A percentile compares a stretch with the other conserved stretches of the same genome.
phyloP scores from a whole-genome alignment of 2,888 invertebrate genomes.

The Ichneumoninae sp. region DNA sequence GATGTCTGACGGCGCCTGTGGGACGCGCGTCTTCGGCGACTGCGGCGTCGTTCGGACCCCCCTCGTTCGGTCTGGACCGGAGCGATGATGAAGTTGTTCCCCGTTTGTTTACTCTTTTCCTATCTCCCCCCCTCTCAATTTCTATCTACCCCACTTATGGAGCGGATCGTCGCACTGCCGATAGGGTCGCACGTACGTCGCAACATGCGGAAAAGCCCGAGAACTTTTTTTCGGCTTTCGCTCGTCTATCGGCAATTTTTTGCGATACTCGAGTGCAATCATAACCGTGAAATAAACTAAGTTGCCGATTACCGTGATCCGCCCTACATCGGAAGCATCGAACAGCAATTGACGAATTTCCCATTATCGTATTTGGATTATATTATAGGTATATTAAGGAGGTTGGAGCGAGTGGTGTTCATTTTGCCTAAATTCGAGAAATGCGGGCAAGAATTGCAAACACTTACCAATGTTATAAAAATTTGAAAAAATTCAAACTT shows the following conservation, averaged over 20 bases:
- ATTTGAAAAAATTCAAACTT: too few relatives aligned
- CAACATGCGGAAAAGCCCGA: neutral
- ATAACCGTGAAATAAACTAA: too few relatives aligned
- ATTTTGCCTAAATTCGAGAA: too few relatives aligned
- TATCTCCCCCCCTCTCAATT: slow-evolving; percentile 27
- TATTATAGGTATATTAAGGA: too few relatives aligned
- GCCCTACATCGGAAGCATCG: too few relatives aligned
- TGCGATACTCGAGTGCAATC: neutral
- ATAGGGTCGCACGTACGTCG: neutral
- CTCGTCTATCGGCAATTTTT: neutral
- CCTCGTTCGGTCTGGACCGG: slow-evolving; percentile 38
- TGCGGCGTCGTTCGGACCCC: slow-evolving; percentile 67
- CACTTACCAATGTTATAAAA: too few relatives aligned
- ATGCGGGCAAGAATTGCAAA: too few relatives aligned
- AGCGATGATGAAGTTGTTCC: slow-evolving; percentile 39
- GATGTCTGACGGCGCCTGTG: slow-evolving; percentile 73
- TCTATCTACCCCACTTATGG: neutral
- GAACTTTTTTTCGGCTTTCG: neutral
- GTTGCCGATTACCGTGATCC: too few relatives aligned
- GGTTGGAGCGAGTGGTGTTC: too few relatives aligned
- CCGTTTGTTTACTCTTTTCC: slow-evolving; percentile 63
- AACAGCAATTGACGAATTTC: too few relatives aligned
- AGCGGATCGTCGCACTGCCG: neutral
- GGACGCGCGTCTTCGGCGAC: slow-evolving; percentile 70
- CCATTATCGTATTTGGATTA: too few relatives aligned